These are phyloP conservation scores for Ophion slaviceki DNA, from an alignment of 2,888 invertebrate genomes.

Conservation along the genomic window DNA sequence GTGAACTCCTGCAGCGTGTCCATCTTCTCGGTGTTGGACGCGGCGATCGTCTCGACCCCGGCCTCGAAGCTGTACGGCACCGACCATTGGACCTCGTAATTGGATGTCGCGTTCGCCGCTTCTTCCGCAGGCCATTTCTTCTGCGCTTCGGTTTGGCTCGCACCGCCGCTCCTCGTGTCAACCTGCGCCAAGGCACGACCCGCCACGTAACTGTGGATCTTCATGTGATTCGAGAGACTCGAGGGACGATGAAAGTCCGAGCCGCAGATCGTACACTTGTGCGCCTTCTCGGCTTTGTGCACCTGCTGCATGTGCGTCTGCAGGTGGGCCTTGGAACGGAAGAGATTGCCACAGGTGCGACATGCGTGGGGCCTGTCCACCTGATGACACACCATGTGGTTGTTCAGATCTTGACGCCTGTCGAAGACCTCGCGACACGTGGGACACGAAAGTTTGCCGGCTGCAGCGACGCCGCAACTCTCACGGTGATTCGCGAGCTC, in stretches of 20 bases:
- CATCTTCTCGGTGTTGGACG: conserved; percentile 72
- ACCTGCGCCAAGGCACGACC: conserved; percentile 81
- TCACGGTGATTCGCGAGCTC: conserved; percentile 77
- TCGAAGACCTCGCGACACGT: conserved; percentile 82
- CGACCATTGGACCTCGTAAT: conserved; percentile 79
- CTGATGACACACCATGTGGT: conserved; percentile 84
- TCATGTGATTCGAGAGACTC: conserved; percentile 85
- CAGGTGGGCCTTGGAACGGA: conserved; percentile 80
- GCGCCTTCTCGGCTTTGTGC: conserved; percentile 77
- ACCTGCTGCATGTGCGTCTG: conserved; percentile 79
- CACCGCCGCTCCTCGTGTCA: conserved; percentile 51
- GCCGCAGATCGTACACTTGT: conserved; percentile 83
- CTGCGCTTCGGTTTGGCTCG: conserved; percentile 67
- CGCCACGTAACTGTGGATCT: conserved; percentile 83
- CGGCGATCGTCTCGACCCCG: conserved; percentile 70
- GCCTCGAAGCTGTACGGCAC: conserved; percentile 75
- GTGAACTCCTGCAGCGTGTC: conserved; percentile 79
- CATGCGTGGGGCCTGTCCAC: conserved; percentile 83
- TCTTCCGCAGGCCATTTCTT: conserved; percentile 72
- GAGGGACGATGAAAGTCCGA: conserved; percentile 84
- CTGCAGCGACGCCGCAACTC: conserved; percentile 68
- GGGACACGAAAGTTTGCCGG: conserved; percentile 75
- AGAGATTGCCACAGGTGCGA: conserved; percentile 82
- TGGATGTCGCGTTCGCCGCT: conserved; percentile 47
- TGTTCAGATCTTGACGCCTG: conserved; percentile 83